Base-by-base conservation (phyloP, 2,113 vertebrate species). In the Rhizomys pruinosus region DNA sequence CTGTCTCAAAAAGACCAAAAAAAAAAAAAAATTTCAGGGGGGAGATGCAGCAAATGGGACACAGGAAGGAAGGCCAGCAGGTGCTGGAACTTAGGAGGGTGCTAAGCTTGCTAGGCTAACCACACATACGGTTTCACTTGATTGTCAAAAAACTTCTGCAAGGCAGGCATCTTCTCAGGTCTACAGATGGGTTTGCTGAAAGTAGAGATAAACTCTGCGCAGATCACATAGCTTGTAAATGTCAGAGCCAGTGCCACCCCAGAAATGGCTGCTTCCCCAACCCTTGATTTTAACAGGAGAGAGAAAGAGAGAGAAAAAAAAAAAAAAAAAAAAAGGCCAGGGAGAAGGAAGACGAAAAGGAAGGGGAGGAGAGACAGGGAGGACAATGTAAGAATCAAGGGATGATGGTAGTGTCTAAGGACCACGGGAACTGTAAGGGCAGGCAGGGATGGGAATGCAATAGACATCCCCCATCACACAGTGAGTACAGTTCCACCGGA, bases 401-500 rank as follows among this genome's bases (percentile, higher is more conserved):
- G 20, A n/a, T 10, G 15, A 32, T 44, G 15, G 20, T 44, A 11
- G 7, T 72, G 37, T 71, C 17, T 2, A 20, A 66, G 59, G 16
- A 23, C n/a, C 5, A 11, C 5, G 2, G 34, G 47, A 47, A 27
- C 7, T 82, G 12, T 61, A 37, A 37, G 4, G 7, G 7, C 1
- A 11, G 44, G 44, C 4, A 20, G 23, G 16, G n/a, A 10, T 2
- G 3, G 47, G 23, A n/a, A 23, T 76, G 11, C 29, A 27, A 25
- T 16, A 44, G 25, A 4, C 11, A 17, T 32, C 39, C 39, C 23
- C 79, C 42, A 57, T 57, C n/a, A 64, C 32, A 34, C n/a, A 63
- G 16, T 1, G 27, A 5, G 37, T 3, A 2, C 6, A 11, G 32
- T 29, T 57, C 22, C 8, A 27, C 1, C 11, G 0, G 3, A 42